These are phyloP conservation scores for Actinia equina DNA, from an alignment of 64 coral and sea anemone species.

Conservation along the genomic window DNA sequence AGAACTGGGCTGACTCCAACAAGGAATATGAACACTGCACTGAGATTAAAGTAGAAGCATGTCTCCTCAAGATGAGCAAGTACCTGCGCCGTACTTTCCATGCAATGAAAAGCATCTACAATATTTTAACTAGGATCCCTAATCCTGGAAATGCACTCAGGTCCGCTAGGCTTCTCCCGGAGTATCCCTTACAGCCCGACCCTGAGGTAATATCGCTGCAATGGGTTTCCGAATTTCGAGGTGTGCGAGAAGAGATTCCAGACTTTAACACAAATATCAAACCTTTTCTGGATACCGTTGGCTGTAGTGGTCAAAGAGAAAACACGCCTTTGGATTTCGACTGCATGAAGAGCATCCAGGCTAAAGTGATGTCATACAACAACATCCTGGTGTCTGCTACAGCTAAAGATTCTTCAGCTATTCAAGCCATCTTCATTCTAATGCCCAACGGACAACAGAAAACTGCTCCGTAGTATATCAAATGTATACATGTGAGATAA, in stretches of 20 bases:
- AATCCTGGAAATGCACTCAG: slow-evolving; percentile 25
- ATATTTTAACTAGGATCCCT: slow-evolving; percentile 24
- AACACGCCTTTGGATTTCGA: slow-evolving; percentile 25
- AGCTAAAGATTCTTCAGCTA: background rate
- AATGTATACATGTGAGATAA: no score
- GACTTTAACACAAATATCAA: slow-evolving; percentile 34
- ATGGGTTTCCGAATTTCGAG: slow-evolving; percentile 28
- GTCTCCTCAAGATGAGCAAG: slow-evolving; percentile 52
- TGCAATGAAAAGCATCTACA: slow-evolving; percentile 38
- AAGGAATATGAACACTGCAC: slow-evolving; percentile 45
- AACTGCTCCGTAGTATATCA: no score
- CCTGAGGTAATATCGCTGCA: slow-evolving; percentile 19
- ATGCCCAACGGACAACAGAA: slow-evolving; percentile 41
- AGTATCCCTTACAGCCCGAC: slow-evolving; percentile 15
- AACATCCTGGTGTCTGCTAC: no score
- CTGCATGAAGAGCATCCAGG: slow-evolving; percentile 32
- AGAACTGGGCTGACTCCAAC: slow-evolving; percentile 55
- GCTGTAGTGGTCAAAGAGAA: slow-evolving; percentile 14
- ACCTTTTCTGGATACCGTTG: slow-evolving; percentile 28
- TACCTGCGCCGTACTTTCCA: slow-evolving; percentile 45
- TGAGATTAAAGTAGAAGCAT: background rate
- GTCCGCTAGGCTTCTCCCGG: slow-evolving; percentile 9
- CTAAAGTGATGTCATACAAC: slow-evolving; percentile 22
- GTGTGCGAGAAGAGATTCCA: slow-evolving; percentile 4
- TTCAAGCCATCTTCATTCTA: slow-evolving; percentile 39